Conservation (phyloP, 2,888 invertebrate species). For the Mechanitis messenoides region DNA sequence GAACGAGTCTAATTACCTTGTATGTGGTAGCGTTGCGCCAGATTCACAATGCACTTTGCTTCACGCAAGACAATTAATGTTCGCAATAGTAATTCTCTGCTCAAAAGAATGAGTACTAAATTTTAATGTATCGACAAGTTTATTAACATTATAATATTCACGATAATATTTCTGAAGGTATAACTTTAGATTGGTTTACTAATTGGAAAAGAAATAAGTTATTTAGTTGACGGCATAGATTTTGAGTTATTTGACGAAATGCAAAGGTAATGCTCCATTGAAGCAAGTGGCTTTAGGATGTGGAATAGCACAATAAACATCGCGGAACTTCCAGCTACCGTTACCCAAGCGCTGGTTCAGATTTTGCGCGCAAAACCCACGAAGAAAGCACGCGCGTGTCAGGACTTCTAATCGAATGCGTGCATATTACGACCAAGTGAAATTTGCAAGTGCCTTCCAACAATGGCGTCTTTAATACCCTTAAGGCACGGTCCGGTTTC, state of each 20-base stretch:
- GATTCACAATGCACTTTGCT: slow-evolving; percentile 29
- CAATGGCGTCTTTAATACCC: slow-evolving; percentile 37
- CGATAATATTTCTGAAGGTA: neutral
- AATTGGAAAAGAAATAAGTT: neutral
- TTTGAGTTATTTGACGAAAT: slow-evolving; percentile 16
- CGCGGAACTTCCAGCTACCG: slow-evolving; percentile 65
- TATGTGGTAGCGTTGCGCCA: slow-evolving; percentile 13
- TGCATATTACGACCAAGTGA: slow-evolving; percentile 38
- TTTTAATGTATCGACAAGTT: slow-evolving; percentile 25
- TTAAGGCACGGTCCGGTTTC: slow-evolving; percentile 46
- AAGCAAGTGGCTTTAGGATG: slow-evolving; percentile 22
- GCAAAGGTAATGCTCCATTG: slow-evolving; percentile 29
- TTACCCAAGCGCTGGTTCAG: slow-evolving; percentile 58
- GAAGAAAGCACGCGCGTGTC: slow-evolving; percentile 74
- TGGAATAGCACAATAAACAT: slow-evolving; percentile 49
- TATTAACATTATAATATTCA: slow-evolving; percentile 25
- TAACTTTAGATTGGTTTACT: too few species aligned
- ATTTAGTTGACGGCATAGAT: neutral
- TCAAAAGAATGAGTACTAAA: slow-evolving; percentile 12
- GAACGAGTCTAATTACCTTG: slow-evolving; percentile 15
- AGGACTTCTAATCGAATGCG: slow-evolving; percentile 53
- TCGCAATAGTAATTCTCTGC: slow-evolving; percentile 28
- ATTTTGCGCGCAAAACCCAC: slow-evolving; percentile 70
- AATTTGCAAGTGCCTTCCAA: slow-evolving; percentile 29
- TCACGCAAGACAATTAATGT: slow-evolving; percentile 38